Conservation (phyloP, 2,888 invertebrate genomes). For the Priocnemis perturbator region DNA sequence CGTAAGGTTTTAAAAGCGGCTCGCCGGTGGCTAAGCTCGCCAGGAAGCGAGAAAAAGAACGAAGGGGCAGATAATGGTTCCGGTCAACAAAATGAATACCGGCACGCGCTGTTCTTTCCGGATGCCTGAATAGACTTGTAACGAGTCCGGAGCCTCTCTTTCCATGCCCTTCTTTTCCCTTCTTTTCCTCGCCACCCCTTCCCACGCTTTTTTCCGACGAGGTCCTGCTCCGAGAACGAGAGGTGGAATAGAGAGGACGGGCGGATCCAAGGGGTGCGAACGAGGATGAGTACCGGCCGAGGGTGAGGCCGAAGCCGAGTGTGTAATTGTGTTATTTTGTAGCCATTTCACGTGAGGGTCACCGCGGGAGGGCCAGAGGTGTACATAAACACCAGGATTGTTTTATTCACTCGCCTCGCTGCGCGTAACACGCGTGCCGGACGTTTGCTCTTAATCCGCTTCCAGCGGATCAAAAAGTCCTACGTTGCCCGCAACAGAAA, state of each 20-base stretch:
- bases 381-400: slow-evolving; percentile 72
- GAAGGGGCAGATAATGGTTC: slow-evolving; percentile 66
- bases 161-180: slow-evolving; percentile 16
- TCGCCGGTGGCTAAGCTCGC: slow-evolving; percentile 43
- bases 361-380: slow-evolving; percentile 64
- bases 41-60: slow-evolving; percentile 34
- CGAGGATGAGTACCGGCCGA: slow-evolving; percentile 58
- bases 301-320: slow-evolving; percentile 67
- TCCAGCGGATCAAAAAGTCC: too few relatives aligned
- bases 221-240: slow-evolving; percentile 35
- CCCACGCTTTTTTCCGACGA: slow-evolving; percentile 35
- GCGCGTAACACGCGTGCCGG: slow-evolving; percentile 58
- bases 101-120: slow-evolving; percentile 72
- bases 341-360: slow-evolving; percentile 72
- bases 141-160: slow-evolving; percentile 67
- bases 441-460: slow-evolving; percentile 7
- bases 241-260: slow-evolving; percentile 56
- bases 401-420: slow-evolving; percentile 71
- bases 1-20: slow-evolving; percentile 64
- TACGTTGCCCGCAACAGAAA: too few relatives aligned
- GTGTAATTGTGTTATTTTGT: slow-evolving; percentile 75
- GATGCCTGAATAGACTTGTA: slow-evolving; percentile 75
- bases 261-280: slow-evolving; percentile 58
- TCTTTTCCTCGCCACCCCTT: slow-evolving; percentile 15
- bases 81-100: slow-evolving; percentile 73